Evolutionary conservation across 2,888 invertebrate species (phyloP), one percentile per base, ranked within the genome.

Genomic region (Yponomeuta plumbellus): DNA sequence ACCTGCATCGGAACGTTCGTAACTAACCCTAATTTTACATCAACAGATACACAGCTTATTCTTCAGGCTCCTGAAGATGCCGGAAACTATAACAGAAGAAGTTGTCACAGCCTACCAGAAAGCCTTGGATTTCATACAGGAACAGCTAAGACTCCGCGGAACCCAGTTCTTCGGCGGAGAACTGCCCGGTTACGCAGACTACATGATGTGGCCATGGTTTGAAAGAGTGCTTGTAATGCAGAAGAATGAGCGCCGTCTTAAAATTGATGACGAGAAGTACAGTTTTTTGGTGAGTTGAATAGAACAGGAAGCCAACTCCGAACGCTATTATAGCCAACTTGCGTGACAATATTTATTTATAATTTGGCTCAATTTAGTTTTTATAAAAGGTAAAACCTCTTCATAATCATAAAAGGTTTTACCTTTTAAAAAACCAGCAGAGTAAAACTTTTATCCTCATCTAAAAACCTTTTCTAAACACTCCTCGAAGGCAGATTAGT

Each of bases 171-270:
- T 95, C 69, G 82, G 76, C 63, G 96, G 96, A 0, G 84, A 76
- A 5, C 92, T 93, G 68, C 96, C 96, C 0, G 96, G 96, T 11
- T 96, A 94, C 92, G 85, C 94, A 20, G 96, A 97, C 78, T 95
- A 95, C 73, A 96, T 96, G 95, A 95, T 96, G 72, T 97, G 96
- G 96, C 96, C 96, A 0, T 96, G 96, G 96, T 94, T 95, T 73
- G 96, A 96, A 81, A 89, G 95, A 73, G 76, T 94, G 0, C 88
- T 92, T 2, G 44, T 65, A 0, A 79, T 88, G 68, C 77, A 93
- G 39, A 80, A 92, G 57, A 80, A 85, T 0, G 88, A 92, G 21
- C 91, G 92, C 11, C 85, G 85, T 56, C 84, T 88, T 68, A 76
- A 83, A 67, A 85, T 95, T 71, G 93, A 93, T 63, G 81, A 83